Evolutionary conservation across 2,113 vertebrate genomes (phyloP).

Genomic region (Stigmatopora nigra): DNA sequence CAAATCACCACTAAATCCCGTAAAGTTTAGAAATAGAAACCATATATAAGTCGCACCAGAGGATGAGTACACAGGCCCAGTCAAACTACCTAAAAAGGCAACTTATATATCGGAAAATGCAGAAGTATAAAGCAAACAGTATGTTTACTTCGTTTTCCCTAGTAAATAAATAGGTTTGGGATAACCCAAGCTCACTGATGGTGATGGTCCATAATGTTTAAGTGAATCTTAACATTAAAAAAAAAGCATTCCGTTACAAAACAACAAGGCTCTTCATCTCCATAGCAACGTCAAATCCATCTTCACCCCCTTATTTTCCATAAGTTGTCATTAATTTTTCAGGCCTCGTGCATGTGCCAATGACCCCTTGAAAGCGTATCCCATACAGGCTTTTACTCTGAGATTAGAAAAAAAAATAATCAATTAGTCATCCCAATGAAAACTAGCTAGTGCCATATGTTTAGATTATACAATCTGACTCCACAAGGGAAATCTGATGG

Average conservation of each 20-base stretch:
- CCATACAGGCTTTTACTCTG: not conserved
- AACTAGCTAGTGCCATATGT: not conserved
- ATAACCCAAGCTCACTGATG: not conserved
- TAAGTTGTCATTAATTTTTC: conserved; percentile 22
- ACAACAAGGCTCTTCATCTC: conserved; percentile 17
- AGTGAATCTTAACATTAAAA: not conserved
- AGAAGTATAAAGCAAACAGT: too few species aligned
- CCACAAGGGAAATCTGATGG: not conserved
- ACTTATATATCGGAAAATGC: too few species aligned
- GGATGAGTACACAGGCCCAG: too few species aligned
- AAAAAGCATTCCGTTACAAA: not conserved
- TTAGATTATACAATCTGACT: conserved; percentile 2
- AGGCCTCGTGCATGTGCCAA: conserved; percentile 12
- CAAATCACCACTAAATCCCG: too few species aligned
- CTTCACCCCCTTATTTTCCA: conserved; percentile 14
- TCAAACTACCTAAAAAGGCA: too few species aligned
- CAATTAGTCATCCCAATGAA: not conserved
- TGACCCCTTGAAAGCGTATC: not conserved
- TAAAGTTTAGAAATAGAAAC: too few species aligned
- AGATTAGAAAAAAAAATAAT: not conserved
- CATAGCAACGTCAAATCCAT: conserved; percentile 32
- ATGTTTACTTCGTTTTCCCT: too few species aligned
- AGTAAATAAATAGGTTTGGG: too few species aligned
- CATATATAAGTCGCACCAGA: too few species aligned
- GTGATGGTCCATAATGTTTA: not conserved